A percentile compares a stretch with the other conserved stretches of the same genome.
These are phyloP conservation scores for Xiphophorus hellerii DNA, from an alignment of 2,113 vertebrate genomes.

Conservation along the genomic window DNA sequence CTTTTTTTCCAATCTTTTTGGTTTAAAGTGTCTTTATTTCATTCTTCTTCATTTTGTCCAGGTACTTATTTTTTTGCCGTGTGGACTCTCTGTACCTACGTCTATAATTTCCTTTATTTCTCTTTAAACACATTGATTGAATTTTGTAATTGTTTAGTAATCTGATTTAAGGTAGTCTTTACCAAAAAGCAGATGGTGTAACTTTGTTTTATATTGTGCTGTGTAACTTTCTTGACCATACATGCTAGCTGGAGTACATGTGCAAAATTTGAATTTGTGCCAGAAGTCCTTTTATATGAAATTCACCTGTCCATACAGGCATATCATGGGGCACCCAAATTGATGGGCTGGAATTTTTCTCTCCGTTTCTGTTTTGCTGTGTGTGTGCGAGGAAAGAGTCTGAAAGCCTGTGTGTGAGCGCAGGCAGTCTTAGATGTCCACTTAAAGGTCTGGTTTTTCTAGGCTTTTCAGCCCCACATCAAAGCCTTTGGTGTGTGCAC, in stretches of 20 bases:
- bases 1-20: not conserved
- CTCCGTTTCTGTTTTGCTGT: slow-evolving; percentile 14
- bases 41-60: slow-evolving; percentile 20
- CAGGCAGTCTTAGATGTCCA: slow-evolving; percentile 30
- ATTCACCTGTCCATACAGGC: slow-evolving; percentile 50
- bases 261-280: slow-evolving; percentile 19
- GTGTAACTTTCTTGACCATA: not conserved
- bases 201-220: not conserved
- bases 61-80: slow-evolving; percentile 15
- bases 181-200: not conserved
- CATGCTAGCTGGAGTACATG: not conserved
- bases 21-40: slow-evolving; percentile 12
- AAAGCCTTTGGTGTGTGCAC: slow-evolving; percentile 61
- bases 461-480: slow-evolving; percentile 53
- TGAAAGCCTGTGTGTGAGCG: slow-evolving; percentile 17
- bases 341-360: slow-evolving; percentile 34
- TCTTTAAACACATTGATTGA: not conserved
- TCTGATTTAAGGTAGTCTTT: not conserved
- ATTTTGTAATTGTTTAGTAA: not conserved
- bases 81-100: not conserved
- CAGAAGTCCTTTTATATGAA: slow-evolving; percentile 46
- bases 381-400: slow-evolving; percentile 13
- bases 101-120: not conserved
- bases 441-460: slow-evolving; percentile 57
- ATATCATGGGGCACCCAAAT: slow-evolving; percentile 14